Evolutionary conservation across 2,113 vertebrate genomes (phyloP), one percentile per base, ranked within the genome.

Genomic region (Capreolus pygargus): DNA sequence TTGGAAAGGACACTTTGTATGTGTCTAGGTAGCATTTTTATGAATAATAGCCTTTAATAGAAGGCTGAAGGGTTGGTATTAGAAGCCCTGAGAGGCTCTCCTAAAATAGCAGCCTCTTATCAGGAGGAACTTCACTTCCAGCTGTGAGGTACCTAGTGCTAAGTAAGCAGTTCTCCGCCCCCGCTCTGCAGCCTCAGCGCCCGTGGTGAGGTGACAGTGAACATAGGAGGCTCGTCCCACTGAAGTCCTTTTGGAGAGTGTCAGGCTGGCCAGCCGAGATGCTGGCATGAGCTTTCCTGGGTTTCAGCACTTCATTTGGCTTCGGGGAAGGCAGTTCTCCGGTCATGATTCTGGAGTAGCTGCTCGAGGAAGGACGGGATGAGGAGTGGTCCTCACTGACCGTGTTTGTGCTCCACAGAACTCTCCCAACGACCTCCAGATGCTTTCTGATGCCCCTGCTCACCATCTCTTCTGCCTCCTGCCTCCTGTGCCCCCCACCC

Each of bases 401-500:
- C 0, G 0, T 60, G 8, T 21, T 50, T 89, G 21, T 97, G 36
- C 33, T 76, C 81, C 97, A 7, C 98, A 99, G 99, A 99, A 99
- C 98, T 99, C 99, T 0, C 99, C 99, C 60, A 99, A 99, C 21
- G 99, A 99, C 88, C 99, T 99, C 54, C 99, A 99, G 99, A 99
- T 99, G 99, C 99, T 99, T 45, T 99, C 99, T 0, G 99, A 99
- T 52, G 99, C 99, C 4, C 99, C 99, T 1, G 99, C 99, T 85
- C 99, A 99, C 98, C 99, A 99, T 86, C 99, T 99, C 60, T 99
- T 99, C 98, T 99, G 99, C 97, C 99, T 99, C 89, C 98, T 99
- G 96, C 99, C 99, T 0, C 99, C 99, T 0, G 99, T 99, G 74
- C 99, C 99, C 6, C 99, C 99, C 1, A 99, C 99, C 33, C 99